A percentile compares a stretch with the other conserved stretches of the same genome.
Conservation (phyloP, 2,888 invertebrate species). For the Chloroclystis v-ata region DNA sequence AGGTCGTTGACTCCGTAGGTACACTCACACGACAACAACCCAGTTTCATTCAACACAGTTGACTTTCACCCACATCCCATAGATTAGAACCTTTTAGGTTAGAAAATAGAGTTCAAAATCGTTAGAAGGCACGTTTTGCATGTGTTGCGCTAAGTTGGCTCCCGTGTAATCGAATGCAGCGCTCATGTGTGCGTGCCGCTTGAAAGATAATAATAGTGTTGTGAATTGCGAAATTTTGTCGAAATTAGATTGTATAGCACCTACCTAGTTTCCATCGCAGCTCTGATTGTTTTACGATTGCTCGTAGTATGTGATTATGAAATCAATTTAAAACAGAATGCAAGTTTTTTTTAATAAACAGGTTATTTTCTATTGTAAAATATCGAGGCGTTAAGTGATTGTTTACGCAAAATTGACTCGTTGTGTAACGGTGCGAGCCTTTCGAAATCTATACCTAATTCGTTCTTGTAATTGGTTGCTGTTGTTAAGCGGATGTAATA, state of each 20-base stretch:
- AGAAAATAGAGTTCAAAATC: conserved; percentile 36
- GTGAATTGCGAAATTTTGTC: conserved; percentile 59
- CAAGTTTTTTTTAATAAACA: conserved; percentile 13
- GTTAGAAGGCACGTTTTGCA: conserved; percentile 10
- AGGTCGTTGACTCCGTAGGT: conserved; percentile 62
- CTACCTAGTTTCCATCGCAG: conserved; percentile 27
- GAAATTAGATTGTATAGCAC: conserved; percentile 46
- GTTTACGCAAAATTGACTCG: conserved; percentile 4
- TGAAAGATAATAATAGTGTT: conserved; percentile 62
- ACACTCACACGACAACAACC: conserved; percentile 37
- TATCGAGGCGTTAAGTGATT: conserved; percentile 4
- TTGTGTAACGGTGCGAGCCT: not conserved
- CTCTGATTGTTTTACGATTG: conserved; percentile 43
- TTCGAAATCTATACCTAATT: conserved; percentile 2
- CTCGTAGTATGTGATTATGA: conserved; percentile 35
- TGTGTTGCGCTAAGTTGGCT: conserved; percentile 37
- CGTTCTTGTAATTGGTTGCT: not conserved
- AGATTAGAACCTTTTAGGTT: conserved; percentile 26
- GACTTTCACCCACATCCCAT: conserved; percentile 14
- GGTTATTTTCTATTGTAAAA: conserved; percentile 12
- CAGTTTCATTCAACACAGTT: conserved; percentile 34
- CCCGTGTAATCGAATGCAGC: conserved; percentile 55
- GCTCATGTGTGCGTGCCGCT: conserved; percentile 52
- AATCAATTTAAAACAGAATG: conserved; percentile 25
- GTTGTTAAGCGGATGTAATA: not conserved